phyloP scores from a whole-genome alignment of 2,888 invertebrate species.

The Amblyteles armatorius region DNA sequence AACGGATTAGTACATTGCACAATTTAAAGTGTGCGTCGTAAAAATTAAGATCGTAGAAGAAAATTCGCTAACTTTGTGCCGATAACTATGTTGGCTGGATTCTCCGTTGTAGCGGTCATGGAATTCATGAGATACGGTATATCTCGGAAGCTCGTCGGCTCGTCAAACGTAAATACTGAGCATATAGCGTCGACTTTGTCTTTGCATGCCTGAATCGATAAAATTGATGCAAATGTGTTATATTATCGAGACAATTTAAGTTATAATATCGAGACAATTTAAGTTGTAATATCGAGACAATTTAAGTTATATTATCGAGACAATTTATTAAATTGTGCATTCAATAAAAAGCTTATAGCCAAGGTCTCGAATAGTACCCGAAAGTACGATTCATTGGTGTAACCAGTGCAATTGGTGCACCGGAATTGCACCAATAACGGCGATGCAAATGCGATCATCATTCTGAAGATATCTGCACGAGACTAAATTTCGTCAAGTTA shows the following conservation, averaged over 20 bases:
- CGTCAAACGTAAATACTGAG: constrained; percentile 86
- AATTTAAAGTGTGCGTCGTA: background rate
- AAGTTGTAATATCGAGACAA: too few relatives aligned
- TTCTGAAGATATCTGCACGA: too few relatives aligned
- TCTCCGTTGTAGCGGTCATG: constrained; percentile 84
- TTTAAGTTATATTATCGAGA: background rate
- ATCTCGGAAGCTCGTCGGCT: constrained; percentile 85
- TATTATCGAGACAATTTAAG: background rate
- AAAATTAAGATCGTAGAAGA: background rate
- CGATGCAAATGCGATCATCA: background rate
- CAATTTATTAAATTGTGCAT: background rate
- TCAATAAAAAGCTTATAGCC: too few relatives aligned
- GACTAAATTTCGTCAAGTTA: too few relatives aligned
- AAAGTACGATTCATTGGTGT: too few relatives aligned
- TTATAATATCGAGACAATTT: background rate
- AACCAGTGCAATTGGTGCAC: too few relatives aligned
- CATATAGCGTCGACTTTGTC: constrained; percentile 86
- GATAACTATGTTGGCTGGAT: constrained; percentile 85
- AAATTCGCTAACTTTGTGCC: constrained; percentile 85
- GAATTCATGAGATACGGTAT: constrained; percentile 85
- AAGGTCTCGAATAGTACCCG: too few relatives aligned
- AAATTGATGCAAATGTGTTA: background rate
- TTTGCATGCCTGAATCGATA: constrained; percentile 85
- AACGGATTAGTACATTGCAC: background rate
- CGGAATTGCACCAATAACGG: background rate